These are phyloP conservation scores for Styela plicata DNA, from an alignment of 23 tunicate species.

Conservation along the genomic window DNA sequence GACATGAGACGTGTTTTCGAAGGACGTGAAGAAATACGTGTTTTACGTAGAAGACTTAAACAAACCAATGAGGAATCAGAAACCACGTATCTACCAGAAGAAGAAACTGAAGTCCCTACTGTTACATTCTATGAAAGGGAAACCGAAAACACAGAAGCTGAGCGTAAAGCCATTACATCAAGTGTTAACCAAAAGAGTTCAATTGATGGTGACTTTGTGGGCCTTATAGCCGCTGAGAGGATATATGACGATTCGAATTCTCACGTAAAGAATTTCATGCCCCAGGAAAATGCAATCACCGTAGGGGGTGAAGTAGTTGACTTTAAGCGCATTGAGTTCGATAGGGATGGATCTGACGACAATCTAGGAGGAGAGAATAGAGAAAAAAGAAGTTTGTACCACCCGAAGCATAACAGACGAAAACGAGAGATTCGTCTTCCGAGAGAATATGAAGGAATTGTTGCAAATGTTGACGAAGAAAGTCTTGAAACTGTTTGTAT, in stretches of 20 bases:
- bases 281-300: neutral
- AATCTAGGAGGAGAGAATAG: neutral
- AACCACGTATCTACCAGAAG: neutral
- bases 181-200: neutral
- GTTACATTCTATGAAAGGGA: neutral
- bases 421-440: neutral
- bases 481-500: conserved; percentile 22
- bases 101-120: neutral
- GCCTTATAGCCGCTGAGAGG: neutral
- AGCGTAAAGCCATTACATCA: neutral
- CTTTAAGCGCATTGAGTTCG: neutral
- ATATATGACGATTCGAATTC: neutral
- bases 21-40: conserved; percentile 20
- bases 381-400: neutral
- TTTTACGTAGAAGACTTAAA: conserved; percentile 10
- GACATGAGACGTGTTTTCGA: conserved; percentile 19
- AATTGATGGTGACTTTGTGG: neutral
- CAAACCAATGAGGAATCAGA: conserved; percentile 5
- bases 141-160: neutral
- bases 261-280: neutral
- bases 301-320: conserved; percentile 2
- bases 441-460: neutral
- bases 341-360: neutral
- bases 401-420: neutral
- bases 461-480: conserved; percentile 9